Evolutionary conservation across 2,888 invertebrate genomes (phyloP).

Genomic region (Agrochola litura): DNA sequence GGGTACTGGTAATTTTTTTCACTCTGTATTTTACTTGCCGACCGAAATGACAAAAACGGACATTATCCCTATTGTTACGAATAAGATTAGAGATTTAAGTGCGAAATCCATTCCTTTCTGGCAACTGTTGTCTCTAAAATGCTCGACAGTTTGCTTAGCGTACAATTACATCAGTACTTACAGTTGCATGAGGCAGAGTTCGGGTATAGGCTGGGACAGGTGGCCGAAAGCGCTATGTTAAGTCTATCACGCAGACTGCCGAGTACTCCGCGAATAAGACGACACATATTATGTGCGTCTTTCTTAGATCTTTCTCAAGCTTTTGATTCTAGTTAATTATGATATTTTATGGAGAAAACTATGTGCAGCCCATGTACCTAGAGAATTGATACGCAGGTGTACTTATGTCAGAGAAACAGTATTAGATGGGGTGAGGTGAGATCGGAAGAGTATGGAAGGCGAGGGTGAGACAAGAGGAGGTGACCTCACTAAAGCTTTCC

Average conservation of each 20-base stretch:
- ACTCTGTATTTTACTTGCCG: neutral
- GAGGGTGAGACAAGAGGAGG: neutral
- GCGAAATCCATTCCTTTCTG: neutral
- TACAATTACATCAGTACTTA: slow-evolving; percentile 3
- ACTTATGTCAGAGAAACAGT: neutral
- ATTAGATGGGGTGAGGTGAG: neutral
- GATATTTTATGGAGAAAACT: slow-evolving; percentile 1
- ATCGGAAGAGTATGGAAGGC: neutral
- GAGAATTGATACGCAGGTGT: neutral
- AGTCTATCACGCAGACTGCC: too few species aligned
- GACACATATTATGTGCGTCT: neutral
- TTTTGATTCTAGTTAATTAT: slow-evolving; percentile 1
- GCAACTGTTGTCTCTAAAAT: neutral
- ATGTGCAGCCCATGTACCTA: slow-evolving; percentile 5
- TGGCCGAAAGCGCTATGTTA: neutral
- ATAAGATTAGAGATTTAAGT: neutral
- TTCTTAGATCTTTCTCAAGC: slow-evolving; percentile 5
- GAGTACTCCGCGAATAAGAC: neutral
- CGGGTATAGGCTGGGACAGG: neutral
- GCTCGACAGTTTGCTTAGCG: neutral
- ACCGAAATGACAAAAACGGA: neutral
- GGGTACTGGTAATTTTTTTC: neutral
- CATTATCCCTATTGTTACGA: neutral
- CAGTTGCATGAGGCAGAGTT: neutral
- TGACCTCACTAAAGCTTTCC: neutral